Evolutionary conservation across 53 echinoderm and acorn worm genomes (phyloP).

Genomic region (Apostichopus leukothele): DNA sequence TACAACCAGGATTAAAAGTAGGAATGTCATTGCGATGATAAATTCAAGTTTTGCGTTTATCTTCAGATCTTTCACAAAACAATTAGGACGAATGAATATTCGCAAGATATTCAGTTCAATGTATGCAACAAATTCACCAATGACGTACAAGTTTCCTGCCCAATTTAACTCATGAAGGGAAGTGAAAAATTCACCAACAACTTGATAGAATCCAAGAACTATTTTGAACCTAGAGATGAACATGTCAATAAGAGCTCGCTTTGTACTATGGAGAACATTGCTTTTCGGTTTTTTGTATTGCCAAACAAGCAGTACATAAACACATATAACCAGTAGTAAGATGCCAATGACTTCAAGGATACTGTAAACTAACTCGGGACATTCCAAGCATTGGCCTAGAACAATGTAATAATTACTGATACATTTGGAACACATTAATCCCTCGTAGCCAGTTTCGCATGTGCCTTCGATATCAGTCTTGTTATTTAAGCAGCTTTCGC

Average conservation of each 20-base stretch:
- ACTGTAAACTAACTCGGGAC: not conserved
- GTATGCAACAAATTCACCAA: not conserved
- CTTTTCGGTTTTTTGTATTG: not conserved
- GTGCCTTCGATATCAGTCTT: not conserved
- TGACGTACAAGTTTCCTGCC: not conserved
- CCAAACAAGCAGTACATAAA: not conserved
- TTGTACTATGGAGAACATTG: not conserved
- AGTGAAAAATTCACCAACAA: not conserved
- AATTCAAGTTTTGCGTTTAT: conserved; percentile 6
- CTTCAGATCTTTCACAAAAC: not conserved
- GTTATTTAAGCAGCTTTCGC: not conserved
- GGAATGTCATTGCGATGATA: not conserved
- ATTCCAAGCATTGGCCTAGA: not conserved
- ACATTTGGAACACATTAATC: conserved; percentile 17
- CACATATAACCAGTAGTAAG: not conserved
- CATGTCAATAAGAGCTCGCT: not conserved
- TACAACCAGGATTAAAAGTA: not conserved
- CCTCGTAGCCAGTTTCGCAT: conserved; percentile 11
- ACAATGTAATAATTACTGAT: not conserved
- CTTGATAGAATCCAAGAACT: conserved; percentile 28
- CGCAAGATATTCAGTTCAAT: conserved; percentile 1
- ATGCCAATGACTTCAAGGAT: not conserved
- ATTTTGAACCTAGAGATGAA: not conserved
- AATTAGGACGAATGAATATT: not conserved
- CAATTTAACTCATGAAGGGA: not conserved